A percentile compares a stretch with the other conserved stretches of the same genome.
Conservation (phyloP, 1,140 invertebrate species). For the Charaxes varanes region DNA sequence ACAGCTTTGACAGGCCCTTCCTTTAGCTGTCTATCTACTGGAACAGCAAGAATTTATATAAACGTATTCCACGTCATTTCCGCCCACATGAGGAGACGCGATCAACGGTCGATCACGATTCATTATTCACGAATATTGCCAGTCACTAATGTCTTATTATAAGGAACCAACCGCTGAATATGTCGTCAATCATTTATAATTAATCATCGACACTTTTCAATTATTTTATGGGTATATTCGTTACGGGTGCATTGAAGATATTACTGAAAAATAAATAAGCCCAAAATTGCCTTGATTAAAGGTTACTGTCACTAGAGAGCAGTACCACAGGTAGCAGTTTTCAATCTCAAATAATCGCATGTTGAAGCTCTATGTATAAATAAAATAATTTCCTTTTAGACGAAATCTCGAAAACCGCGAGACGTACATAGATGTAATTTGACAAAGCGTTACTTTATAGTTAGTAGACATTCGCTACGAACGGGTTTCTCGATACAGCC, state of each 20-base stretch:
- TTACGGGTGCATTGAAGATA: not conserved
- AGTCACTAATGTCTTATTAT: constrained; percentile 6
- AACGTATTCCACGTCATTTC: constrained; percentile 5
- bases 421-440: too few species aligned
- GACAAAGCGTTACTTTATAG: too few species aligned
- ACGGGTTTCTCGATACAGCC: too few species aligned
- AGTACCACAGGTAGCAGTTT: too few species aligned
- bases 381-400: too few species aligned
- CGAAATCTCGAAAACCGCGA: too few species aligned
- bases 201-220: constrained; percentile 3
- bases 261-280: not conserved
- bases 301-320: too few species aligned
- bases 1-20: not conserved
- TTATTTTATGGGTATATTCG: not conserved
- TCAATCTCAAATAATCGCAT: too few species aligned
- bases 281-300: not conserved
- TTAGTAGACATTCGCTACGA: too few species aligned
- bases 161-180: constrained; percentile 3
- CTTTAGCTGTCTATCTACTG: not conserved
- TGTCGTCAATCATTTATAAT: constrained; percentile 1
- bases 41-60: constrained; percentile 1
- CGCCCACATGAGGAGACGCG: constrained; percentile 3
- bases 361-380: too few species aligned
- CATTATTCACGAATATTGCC: constrained; percentile 5
- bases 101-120: constrained; percentile 3